Evolutionary conservation across 2,113 vertebrate species (phyloP).

Genomic region (Etia nguti): DNA sequence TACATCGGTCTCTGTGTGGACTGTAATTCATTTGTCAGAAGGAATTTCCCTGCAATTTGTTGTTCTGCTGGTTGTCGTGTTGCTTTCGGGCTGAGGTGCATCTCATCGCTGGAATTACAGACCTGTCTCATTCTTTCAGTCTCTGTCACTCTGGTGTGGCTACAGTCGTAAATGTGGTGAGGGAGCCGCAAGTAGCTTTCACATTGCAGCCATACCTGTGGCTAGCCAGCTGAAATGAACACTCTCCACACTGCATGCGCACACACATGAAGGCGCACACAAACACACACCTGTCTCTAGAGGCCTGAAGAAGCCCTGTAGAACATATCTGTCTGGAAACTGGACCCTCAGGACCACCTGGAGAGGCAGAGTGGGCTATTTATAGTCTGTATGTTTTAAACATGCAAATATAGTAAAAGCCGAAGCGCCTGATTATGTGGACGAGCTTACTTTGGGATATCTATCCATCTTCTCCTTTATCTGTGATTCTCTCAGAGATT

Average conservation of each 20-base stretch:
- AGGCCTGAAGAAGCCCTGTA: slow-evolving; percentile 90
- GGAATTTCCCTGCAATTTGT: slow-evolving; percentile 50
- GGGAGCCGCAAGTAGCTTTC: slow-evolving; percentile 39
- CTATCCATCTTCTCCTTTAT: slow-evolving; percentile 84
- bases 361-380: not conserved
- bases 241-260: not conserved
- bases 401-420: not conserved
- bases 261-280: not conserved
- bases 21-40: not conserved
- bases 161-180: slow-evolving; percentile 45
- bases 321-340: slow-evolving; percentile 88
- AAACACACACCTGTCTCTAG: slow-evolving; percentile 82
- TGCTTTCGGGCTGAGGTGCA: slow-evolving; percentile 34
- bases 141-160: slow-evolving; percentile 53
- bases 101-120: slow-evolving; percentile 51
- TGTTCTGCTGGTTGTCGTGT: slow-evolving; percentile 14
- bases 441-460: slow-evolving; percentile 84
- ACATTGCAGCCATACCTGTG: slow-evolving; percentile 65
- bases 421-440: not conserved
- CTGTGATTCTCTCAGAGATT: slow-evolving; percentile 79
- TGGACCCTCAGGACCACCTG: slow-evolving; percentile 89
- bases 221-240: slow-evolving; percentile 54
- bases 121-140: slow-evolving; percentile 42
- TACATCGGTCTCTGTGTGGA: not conserved
- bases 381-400: not conserved